Evolutionary conservation across 1,140 invertebrate species (phyloP), one percentile per base, ranked within the genome.

Genomic region (Heterodera schachtii): DNA sequence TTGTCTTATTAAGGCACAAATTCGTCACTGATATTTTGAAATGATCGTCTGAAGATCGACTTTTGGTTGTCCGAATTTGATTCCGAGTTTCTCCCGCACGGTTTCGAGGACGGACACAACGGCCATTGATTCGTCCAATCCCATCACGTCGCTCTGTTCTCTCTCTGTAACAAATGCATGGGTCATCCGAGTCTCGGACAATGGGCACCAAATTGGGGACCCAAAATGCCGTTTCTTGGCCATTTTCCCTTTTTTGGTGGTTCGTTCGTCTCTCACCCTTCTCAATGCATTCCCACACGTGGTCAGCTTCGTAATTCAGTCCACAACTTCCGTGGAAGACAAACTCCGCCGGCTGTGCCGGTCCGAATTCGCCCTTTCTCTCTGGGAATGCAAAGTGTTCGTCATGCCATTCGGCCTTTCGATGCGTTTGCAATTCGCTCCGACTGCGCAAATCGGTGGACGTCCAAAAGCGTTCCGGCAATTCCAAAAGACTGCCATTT

Each of bases 281-380:
- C 81, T 91, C 86, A 78, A 95, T 92, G 86, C 94, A 94, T 83
- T 91, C 90, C 47, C 93, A 91, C 21, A 93, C 93, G 91, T 94
- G 94, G 70, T 92, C 90, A 8, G 94, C 93, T 91, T 95, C 93
- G 86, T 93, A 95, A 49, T 92, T 90, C 19, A 95, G 90, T 41
- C 93, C 94, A 71, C 91, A 92, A 60, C 93, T 94, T 86, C 95
- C 94, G n/a, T 81, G 85, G 84, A 93, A 94, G 90, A 71, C 69
- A 31, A 71, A 71, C 8, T 71, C 69, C 19, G 21, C 69, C 19
- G 69, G 11, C 5, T 71, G 31, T 41, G 31, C 16, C 8, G 9
- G 69, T 31, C 57, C 57, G 2, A 60, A 60, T 1, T 5, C 4
- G 11, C 57, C 57, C 41, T 71, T 71, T 19, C 9, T 16, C 41